A percentile compares a stretch with the other conserved stretches of the same genome.
These are phyloP conservation scores for Aphelenchoides besseyi DNA, from an alignment of 1,140 invertebrate species.

Conservation along the genomic window DNA sequence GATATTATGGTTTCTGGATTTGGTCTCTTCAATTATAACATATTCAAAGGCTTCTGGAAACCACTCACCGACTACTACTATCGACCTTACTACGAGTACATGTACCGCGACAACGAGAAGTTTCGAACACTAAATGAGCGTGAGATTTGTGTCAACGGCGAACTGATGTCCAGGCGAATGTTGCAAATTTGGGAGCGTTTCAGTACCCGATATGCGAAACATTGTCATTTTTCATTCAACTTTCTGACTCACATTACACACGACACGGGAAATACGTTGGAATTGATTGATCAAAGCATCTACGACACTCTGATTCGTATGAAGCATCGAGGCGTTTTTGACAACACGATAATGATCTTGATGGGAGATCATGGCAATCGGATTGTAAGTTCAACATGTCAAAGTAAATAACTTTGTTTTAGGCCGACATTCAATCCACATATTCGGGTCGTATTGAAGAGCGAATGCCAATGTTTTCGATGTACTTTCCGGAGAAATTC, in stretches of 20 bases:
- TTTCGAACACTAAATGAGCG: constrained; percentile 24
- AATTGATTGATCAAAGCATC: background rate
- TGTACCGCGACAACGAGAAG: constrained; percentile 3
- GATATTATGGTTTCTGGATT: constrained; percentile 12
- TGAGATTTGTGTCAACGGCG: constrained; percentile 15
- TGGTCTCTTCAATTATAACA: constrained; percentile 7
- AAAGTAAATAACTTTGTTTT: constrained; percentile 4
- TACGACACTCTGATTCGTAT: background rate
- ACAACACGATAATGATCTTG: constrained; percentile 64
- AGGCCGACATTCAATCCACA: constrained; percentile 42
- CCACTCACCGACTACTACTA: constrained; percentile 5
- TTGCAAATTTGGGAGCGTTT: constrained; percentile 6
- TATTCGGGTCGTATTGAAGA: constrained; percentile 56
- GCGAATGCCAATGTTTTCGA: constrained; percentile 57
- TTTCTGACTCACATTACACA: constrained; percentile 1
- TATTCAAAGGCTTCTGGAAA: background rate
- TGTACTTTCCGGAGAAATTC: constrained; percentile 45
- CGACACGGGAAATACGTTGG: background rate
- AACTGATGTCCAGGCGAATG: background rate
- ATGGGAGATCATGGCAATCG: constrained; percentile 64
- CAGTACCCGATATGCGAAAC: background rate
- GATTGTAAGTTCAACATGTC: constrained; percentile 33
- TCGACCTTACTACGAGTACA: constrained; percentile 17
- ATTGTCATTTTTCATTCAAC: constrained; percentile 21
- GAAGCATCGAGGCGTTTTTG: constrained; percentile 44